Conservation (phyloP, 2,888 invertebrate species). For the Eupithecia centaureata region DNA sequence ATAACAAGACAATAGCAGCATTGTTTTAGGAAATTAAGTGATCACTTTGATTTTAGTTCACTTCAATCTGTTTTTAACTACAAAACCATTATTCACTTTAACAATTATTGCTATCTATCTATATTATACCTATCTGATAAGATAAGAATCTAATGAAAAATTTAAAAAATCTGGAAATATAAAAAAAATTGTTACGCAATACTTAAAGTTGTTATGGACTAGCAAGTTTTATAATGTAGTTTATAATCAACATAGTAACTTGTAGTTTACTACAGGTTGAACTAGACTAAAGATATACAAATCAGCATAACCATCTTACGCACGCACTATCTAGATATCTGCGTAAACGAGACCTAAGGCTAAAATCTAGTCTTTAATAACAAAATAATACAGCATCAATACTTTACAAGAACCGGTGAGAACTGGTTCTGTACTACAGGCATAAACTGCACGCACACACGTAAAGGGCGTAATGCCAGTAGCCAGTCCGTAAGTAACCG, state of each 20-base stretch:
- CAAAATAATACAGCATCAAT: constrained; percentile 41
- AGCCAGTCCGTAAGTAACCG: constrained; percentile 80
- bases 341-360: constrained; percentile 28
- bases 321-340: constrained; percentile 20
- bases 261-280: neutral
- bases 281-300: constrained; percentile 19
- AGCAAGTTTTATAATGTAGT: neutral
- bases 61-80: too few species aligned
- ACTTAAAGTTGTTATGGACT: neutral
- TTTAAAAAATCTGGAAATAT: too few species aligned
- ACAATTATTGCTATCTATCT: too few species aligned
- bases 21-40: too few species aligned
- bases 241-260: neutral
- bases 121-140: too few species aligned
- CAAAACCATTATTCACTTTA: too few species aligned
- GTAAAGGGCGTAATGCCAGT: constrained; percentile 74
- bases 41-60: too few species aligned
- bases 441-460: constrained; percentile 58
- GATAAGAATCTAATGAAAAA: too few species aligned
- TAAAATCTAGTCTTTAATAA: constrained; percentile 41
- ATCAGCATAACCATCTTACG: constrained; percentile 23
- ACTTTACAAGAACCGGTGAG: constrained; percentile 25
- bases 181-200: too few species aligned
- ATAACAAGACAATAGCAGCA: too few species aligned
- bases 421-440: constrained; percentile 43